Percentiles rank a stretch among this genome's conserved stretches.
These are phyloP conservation scores for Agrilus biguttatus DNA, from an alignment of 2,888 invertebrate species.

Conservation along the genomic window DNA sequence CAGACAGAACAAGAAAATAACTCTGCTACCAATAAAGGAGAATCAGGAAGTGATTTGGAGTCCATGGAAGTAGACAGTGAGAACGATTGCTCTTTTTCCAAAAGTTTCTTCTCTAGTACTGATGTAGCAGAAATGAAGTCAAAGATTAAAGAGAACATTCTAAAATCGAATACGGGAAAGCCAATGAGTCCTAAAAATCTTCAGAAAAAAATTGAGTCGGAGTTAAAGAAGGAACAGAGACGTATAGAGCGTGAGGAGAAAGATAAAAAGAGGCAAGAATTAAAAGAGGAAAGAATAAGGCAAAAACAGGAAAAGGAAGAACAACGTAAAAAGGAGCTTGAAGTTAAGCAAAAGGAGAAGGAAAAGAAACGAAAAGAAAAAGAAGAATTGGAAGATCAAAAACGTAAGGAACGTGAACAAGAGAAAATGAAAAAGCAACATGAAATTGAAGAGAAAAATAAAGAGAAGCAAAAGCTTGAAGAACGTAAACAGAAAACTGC, in stretches of 20 bases:
- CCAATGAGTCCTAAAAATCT: slow-evolving; percentile 28
- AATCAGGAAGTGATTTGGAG: no score
- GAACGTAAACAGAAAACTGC: slow-evolving; percentile 65
- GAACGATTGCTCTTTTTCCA: no score
- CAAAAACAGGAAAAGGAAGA: slow-evolving; percentile 25
- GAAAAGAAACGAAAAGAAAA: slow-evolving; percentile 42
- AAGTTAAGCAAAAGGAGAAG: slow-evolving; percentile 33
- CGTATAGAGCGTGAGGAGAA: slow-evolving; percentile 35
- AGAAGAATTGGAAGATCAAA: slow-evolving; percentile 23
- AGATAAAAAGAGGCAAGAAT: slow-evolving; percentile 33
- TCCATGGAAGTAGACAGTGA: no score
- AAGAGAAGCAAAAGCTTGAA: slow-evolving; percentile 53
- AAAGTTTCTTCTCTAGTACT: no score
- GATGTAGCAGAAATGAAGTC: no score
- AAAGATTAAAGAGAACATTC: no score
- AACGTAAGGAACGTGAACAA: slow-evolving; percentile 28
- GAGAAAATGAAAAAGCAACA: slow-evolving; percentile 34
- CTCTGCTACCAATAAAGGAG: no score
- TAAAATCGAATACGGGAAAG: slow-evolving; percentile 18
- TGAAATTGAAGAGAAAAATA: slow-evolving; percentile 41
- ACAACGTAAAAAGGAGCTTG: slow-evolving; percentile 12
- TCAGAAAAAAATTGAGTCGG: slow-evolving; percentile 41
- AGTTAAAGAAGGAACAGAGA: slow-evolving; percentile 41
- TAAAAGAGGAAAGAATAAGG: slow-evolving; percentile 37
- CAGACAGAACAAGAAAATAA: no score